A percentile compares a stretch with the other conserved stretches of the same genome.
Evolutionary conservation across 2,797 vertebrate species (phyloP).

Genomic region (Leptoclinus maculatus): DNA sequence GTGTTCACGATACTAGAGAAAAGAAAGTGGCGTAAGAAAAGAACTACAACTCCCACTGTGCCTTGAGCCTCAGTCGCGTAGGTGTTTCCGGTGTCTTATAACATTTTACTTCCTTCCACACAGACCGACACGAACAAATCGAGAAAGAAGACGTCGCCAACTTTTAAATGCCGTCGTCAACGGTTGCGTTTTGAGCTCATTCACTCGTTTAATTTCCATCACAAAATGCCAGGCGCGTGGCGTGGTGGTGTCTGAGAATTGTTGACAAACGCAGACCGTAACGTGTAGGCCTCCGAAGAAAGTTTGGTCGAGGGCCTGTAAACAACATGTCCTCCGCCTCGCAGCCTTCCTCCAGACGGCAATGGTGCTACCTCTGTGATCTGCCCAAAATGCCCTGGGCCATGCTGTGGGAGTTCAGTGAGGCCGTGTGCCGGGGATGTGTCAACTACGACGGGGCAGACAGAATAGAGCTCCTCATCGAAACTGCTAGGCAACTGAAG

Average conservation of each 20-base stretch:
- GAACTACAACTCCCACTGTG: constrained; percentile 73
- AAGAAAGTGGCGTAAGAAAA: neutral
- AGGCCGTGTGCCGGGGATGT: constrained; percentile 92
- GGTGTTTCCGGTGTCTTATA: constrained; percentile 84
- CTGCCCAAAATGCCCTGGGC: constrained; percentile 96
- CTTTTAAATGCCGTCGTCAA: constrained; percentile 48
- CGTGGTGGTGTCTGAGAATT: constrained; percentile 13
- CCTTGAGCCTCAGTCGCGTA: constrained; percentile 47
- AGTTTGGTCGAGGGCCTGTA: constrained; percentile 83
- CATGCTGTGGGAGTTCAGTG: constrained; percentile 95
- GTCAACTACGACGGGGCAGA: constrained; percentile 94
- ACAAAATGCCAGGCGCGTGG: constrained; percentile 54
- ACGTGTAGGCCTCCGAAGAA: constrained; percentile 78
- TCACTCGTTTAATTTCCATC: constrained; percentile 6
- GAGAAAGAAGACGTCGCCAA: constrained; percentile 77
- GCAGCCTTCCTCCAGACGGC: constrained; percentile 89
- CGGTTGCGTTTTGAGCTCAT: neutral
- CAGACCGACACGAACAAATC: constrained; percentile 76
- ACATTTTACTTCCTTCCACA: constrained; percentile 84
- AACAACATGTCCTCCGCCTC: constrained; percentile 88
- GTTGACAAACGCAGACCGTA: constrained; percentile 46
- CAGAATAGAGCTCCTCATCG: constrained; percentile 91
- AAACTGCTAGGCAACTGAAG: constrained; percentile 91
- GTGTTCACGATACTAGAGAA: neutral
- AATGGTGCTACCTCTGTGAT: constrained; percentile 95